phyloP scores from a whole-genome alignment of 2,113 vertebrate genomes.

The Austrofundulus limnaeus region DNA sequence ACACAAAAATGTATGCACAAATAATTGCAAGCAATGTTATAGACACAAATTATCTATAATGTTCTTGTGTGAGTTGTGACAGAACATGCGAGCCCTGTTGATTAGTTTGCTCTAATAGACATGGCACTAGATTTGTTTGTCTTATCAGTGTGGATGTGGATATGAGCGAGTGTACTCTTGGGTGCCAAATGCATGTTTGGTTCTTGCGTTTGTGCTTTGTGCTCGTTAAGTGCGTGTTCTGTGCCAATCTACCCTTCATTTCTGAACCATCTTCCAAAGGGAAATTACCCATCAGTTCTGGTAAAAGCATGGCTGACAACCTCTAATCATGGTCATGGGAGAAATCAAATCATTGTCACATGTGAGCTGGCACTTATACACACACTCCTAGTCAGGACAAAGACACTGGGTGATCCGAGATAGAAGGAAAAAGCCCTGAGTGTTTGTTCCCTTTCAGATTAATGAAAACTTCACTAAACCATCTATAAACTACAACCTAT shows the following conservation, averaged over 20 bases:
- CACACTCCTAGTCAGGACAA: constrained; percentile 21
- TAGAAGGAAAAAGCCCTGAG: not conserved
- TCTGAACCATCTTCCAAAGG: constrained; percentile 73
- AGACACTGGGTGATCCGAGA: constrained; percentile 6
- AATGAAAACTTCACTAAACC: no score
- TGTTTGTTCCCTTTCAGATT: not conserved
- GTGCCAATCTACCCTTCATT: constrained; percentile 62
- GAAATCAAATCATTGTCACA: constrained; percentile 68
- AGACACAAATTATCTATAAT: constrained; percentile 74
- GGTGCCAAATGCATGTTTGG: constrained; percentile 17
- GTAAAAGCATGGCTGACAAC: constrained; percentile 79
- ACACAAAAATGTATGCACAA: constrained; percentile 69
- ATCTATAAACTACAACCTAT: no score
- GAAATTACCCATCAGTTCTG: constrained; percentile 77
- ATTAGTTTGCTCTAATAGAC: constrained; percentile 66
- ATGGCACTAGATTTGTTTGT: constrained; percentile 69
- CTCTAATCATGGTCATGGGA: constrained; percentile 71
- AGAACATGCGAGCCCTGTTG: constrained; percentile 65
- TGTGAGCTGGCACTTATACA: constrained; percentile 32
- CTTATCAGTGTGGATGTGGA: constrained; percentile 23
- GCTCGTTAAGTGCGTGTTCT: constrained; percentile 17
- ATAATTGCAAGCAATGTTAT: constrained; percentile 70
- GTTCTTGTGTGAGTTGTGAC: constrained; percentile 70
- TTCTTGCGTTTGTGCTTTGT: not conserved
- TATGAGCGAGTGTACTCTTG: constrained; percentile 30